A percentile compares a stretch with the other conserved stretches of the same genome.
Evolutionary conservation across 2,888 invertebrate genomes (phyloP).

Genomic region (Diaperis boleti): DNA sequence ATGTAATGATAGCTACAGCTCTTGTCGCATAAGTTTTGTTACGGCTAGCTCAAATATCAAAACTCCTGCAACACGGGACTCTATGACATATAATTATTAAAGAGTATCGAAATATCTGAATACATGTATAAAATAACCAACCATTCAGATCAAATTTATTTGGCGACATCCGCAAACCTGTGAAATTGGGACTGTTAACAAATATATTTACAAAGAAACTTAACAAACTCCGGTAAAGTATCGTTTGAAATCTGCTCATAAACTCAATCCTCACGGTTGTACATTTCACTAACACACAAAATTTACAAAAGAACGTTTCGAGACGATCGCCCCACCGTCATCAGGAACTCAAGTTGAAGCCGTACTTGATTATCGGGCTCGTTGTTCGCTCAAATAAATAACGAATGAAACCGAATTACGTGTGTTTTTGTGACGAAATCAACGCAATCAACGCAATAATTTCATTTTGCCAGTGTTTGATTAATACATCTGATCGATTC

Average conservation of each 20-base stretch:
- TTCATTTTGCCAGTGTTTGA: conserved; percentile 38
- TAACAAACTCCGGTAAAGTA: conserved; percentile 13
- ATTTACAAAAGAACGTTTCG: conserved; percentile 33
- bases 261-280: conserved; percentile 37
- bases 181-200: conserved; percentile 16
- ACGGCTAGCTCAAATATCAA: conserved; percentile 43
- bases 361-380: conserved; percentile 42
- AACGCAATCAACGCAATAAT: conserved; percentile 41
- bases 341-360: conserved; percentile 43
- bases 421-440: conserved; percentile 35
- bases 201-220: conserved; percentile 29
- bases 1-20: conserved; percentile 54
- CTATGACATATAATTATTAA: conserved; percentile 49
- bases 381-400: conserved; percentile 42
- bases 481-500: conserved; percentile 37
- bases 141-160: conserved; percentile 39
- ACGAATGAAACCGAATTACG: conserved; percentile 21
- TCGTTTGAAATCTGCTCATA: conserved; percentile 21
- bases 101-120: conserved; percentile 48
- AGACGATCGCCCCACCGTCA: conserved; percentile 19
- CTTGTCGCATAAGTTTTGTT: conserved; percentile 48
- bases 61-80: conserved; percentile 45
- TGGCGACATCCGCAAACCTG: conserved; percentile 14
- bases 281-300: conserved; percentile 37
- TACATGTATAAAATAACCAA: conserved; percentile 47